Base-by-base conservation (phyloP, 2,888 invertebrate genomes). In the Stenolophus ochropezus region DNA sequence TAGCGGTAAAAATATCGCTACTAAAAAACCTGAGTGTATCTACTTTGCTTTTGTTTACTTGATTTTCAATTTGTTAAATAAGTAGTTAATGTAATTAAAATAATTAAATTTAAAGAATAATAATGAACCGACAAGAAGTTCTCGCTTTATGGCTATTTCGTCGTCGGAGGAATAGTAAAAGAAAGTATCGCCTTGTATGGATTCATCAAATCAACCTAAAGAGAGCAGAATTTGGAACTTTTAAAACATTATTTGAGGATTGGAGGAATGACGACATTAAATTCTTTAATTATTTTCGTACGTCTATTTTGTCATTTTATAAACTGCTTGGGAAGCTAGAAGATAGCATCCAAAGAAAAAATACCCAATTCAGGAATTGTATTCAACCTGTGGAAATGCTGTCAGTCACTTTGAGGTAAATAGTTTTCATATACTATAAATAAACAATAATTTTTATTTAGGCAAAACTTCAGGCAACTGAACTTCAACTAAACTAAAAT, bases 371-470 rank as follows among this genome's bases (percentile, higher is more conserved):
- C 49, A 79, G 79, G 51, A 71, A 71, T 23, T 69, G 71, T 49
- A 79, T 79, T 79, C 20, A 71, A 69, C 79, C 71, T 49, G 79
- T 56, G 56, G 56, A 56, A 56, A 79, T 21, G 51, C 21, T 79
- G 58, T 21, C 51, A 47, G 51, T 69, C n/a, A 79, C 51, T 20
- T 69, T 47, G 49, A 71, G 69, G 65, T 69, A 69, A 71, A 27
- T 65, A 58, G 23, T 14, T 51, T 56, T 53, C 53, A 53, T 18
- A 53, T 18, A 53, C 18, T 53, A 53, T 53, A 16, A 16, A 53
- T 53, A 53, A 18, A 53, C 53, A 53, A 4, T 53, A 16, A 16
- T 16, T 53, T 18, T 53, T 53, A 53, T 53, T 53, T 16, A 53
- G 1, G 53, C 53, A 2, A 53, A 14, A 53, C 49, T 49, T 49